Base-by-base conservation (phyloP, 2,113 vertebrate genomes). In the Dicaeum eximium region DNA sequence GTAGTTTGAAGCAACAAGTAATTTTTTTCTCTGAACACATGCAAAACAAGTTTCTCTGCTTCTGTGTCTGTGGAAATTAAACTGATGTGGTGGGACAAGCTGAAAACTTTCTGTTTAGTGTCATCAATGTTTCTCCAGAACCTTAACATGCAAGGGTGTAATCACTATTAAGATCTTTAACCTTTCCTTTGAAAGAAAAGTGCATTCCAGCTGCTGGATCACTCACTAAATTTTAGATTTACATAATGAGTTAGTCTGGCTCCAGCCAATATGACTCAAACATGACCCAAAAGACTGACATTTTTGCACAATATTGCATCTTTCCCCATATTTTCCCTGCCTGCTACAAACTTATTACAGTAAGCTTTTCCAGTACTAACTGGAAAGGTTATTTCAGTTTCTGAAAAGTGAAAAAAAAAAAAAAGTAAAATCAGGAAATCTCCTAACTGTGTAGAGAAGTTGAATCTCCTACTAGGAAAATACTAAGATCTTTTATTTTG, bases 161-260 rank as follows among this genome's bases (percentile, higher is more conserved):
- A 18, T 42, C 14, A 12, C 18, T 84, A 25, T 57, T 44, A 74
- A 42, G 50, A 42, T 22, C 5, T 77, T 82, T 83, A 77, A 88
- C 14, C 9, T 77, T 91, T 87, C 16, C 21, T 94, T 74, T 95
- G 35, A 79, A 67, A 87, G 22, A 1, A 5, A 65, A 95, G 24
- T 65, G 21, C 11, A 25, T 73, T 71, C 16, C 35, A 54, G 50
- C 10, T 82, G 65, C 10, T 38, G 27, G 8, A 72, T 69, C n/a
- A 20, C 20, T 81, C 21, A 61, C 53, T 17, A 82, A 33, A 65
- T 73, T 93, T 88, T 81, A 64, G 27, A 75, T 80, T 92, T 92
- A 75, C 45, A 38, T 87, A 21, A 60, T 53, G 16, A 81, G 1
- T 54, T 60, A 67, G 13, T 37, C n/a, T 82, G 61, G 28, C 6